Percentiles rank a stretch among this genome's conserved stretches.
phyloP scores from a whole-genome alignment of 2,113 vertebrate genomes.

The Orthonyx spaldingii region DNA sequence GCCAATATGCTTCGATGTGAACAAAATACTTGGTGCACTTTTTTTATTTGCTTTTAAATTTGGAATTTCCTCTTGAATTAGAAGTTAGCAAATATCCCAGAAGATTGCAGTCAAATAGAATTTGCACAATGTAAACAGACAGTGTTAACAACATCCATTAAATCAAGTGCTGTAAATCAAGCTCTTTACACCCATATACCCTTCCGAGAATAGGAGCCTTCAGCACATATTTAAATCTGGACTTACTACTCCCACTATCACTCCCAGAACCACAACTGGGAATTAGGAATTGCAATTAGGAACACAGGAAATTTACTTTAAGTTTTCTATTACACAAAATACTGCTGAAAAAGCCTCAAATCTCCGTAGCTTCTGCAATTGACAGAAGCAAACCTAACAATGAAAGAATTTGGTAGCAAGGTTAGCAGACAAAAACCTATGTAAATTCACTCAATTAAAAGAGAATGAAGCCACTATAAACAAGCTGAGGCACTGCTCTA shows the following conservation, averaged over 20 bases:
- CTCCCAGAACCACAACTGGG: neutral
- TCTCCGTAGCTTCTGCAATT: neutral
- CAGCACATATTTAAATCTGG: neutral
- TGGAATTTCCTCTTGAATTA: neutral
- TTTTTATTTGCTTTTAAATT: neutral
- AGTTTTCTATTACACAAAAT: neutral
- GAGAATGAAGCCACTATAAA: neutral
- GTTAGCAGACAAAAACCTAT: neutral
- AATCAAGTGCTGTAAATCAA: neutral
- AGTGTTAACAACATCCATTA: neutral
- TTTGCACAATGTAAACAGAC: neutral
- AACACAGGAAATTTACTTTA: neutral
- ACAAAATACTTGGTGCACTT: neutral
- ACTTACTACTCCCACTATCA: neutral
- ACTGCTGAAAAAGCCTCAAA: neutral
- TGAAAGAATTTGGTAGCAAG: neutral
- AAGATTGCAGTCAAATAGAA: neutral
- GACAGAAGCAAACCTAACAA: neutral
- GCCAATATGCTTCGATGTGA: neutral
- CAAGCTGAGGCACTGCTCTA: neutral
- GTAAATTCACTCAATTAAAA: neutral
- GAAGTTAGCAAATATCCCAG: neutral
- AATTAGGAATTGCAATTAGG: neutral
- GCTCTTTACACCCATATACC: neutral
- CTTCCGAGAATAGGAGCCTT: neutral